Base-by-base conservation (phyloP, 1,140 invertebrate genomes). In the Sitophilus oryzae region DNA sequence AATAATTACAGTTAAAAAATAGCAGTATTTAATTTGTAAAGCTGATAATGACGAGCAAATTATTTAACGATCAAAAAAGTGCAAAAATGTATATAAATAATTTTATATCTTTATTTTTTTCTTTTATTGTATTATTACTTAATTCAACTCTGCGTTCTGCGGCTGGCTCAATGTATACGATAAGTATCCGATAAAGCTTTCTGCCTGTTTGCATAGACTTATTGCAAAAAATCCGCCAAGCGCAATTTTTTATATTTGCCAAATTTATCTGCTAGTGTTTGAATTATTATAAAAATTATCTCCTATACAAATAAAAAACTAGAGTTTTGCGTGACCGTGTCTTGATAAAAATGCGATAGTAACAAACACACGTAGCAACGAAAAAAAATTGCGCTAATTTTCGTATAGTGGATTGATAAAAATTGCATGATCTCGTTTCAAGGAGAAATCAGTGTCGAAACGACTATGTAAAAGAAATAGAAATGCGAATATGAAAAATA, bases 231-330 rank as follows among this genome's bases (percentile, higher is more conserved):
- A 52, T 52, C 21, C 15, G 41, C 23, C 38, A 30, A 20, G 25
- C 42, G 43, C 30, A 37, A 30, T 51, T 45, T 53, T 51, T 51
- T 51, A 35, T 45, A 45, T 45, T 44, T 37, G 41, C 41, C 19
- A 45, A 53, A 53, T 19, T 53, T 53, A 53, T 53, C 51, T 45
- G 42, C 51, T 52, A 52, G 41, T 45, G 42, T 53, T 52, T 52
- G 50, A 52, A 51, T 51, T 51, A 44, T 44, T 52, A 52, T 52
- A 45, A 52, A 52, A 52, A 52, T 52, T 52, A 52, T 52, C 51
- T 44, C 42, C 51, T 52, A 52, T 45, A 45, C 51, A 52, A 52
- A 52, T 52, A 52, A 44, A 45, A 46, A 52, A 52, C 51, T 52
- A 52, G 51, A 45, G 41, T 52, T 52, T 52, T 23, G 43, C 20